Evolutionary conservation across 2,888 invertebrate species (phyloP).

Genomic region (Orthosia cruda): DNA sequence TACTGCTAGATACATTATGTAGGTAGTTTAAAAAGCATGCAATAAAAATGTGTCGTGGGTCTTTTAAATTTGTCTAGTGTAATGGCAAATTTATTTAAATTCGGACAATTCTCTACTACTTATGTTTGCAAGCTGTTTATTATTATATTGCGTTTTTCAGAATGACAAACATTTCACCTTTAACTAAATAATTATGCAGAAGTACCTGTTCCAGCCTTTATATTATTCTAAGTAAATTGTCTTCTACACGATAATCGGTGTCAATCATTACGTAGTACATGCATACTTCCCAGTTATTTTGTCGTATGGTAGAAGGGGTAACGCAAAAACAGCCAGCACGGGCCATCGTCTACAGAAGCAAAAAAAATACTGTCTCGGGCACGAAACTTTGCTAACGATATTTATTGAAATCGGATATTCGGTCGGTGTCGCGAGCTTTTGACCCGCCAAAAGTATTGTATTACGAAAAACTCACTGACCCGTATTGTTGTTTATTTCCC

Average conservation of each 20-base stretch:
- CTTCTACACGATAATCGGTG: background rate
- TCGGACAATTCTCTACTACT: too few relatives aligned
- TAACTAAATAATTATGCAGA: too few relatives aligned
- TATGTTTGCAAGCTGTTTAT: too few relatives aligned
- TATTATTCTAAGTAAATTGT: too few relatives aligned
- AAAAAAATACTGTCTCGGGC: slow-evolving; percentile 33
- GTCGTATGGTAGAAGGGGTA: background rate
- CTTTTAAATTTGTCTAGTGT: too few relatives aligned
- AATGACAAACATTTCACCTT: too few relatives aligned
- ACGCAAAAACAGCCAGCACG: slow-evolving; percentile 14
- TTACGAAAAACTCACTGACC: slow-evolving; percentile 65
- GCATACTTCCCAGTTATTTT: background rate
- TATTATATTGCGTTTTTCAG: too few relatives aligned
- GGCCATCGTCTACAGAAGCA: slow-evolving; percentile 5
- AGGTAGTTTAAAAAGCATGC: too few relatives aligned
- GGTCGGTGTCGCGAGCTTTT: slow-evolving; percentile 59
- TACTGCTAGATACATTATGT: too few relatives aligned
- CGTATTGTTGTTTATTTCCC: slow-evolving; percentile 56
- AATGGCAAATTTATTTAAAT: too few relatives aligned
- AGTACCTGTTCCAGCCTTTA: too few relatives aligned
- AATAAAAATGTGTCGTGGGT: too few relatives aligned
- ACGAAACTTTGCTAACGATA: slow-evolving; percentile 63
- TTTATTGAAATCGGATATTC: slow-evolving; percentile 68
- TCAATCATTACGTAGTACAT: background rate
- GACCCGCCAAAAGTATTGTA: slow-evolving; percentile 63